These are phyloP conservation scores for Stegophylla sp. DNA, from an alignment of 2,888 invertebrate genomes.

Conservation along the genomic window DNA sequence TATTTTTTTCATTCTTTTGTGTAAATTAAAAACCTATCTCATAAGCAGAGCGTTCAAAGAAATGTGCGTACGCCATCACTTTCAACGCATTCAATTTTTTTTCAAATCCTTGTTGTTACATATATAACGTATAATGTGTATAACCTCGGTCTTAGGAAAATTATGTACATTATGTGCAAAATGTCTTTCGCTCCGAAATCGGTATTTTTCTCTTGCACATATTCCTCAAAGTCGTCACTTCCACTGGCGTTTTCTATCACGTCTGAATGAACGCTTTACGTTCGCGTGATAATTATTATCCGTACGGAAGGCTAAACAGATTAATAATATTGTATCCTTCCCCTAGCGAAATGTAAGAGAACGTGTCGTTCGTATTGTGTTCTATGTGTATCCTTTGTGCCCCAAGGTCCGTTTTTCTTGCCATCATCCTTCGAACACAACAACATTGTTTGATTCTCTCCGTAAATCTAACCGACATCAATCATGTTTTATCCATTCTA, in stretches of 20 bases:
- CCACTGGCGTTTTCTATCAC: not conserved
- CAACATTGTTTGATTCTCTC: not conserved
- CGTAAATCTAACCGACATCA: not conserved
- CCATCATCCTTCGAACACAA: not conserved
- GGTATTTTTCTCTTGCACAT: not conserved
- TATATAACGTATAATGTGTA: not conserved
- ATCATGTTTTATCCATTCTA: not conserved
- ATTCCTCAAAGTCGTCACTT: not conserved
- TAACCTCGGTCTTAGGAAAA: not conserved
- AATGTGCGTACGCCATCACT: not conserved
- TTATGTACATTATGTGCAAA: not conserved
- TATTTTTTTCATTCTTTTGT: not conserved
- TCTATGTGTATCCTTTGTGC: not conserved
- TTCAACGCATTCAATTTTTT: not conserved
- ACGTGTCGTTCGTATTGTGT: not conserved
- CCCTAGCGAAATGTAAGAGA: not conserved
- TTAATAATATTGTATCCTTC: constrained; percentile 7
- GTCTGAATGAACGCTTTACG: not conserved
- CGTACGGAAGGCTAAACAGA: not conserved
- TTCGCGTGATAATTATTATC: not conserved
- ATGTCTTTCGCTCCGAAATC: not conserved
- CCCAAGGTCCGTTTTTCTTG: not conserved
- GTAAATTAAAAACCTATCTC: not conserved
- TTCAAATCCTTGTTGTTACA: not conserved
- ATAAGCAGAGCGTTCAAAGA: not conserved